Conservation (phyloP, 2,113 vertebrate species). For the Psittacara wagleri region DNA sequence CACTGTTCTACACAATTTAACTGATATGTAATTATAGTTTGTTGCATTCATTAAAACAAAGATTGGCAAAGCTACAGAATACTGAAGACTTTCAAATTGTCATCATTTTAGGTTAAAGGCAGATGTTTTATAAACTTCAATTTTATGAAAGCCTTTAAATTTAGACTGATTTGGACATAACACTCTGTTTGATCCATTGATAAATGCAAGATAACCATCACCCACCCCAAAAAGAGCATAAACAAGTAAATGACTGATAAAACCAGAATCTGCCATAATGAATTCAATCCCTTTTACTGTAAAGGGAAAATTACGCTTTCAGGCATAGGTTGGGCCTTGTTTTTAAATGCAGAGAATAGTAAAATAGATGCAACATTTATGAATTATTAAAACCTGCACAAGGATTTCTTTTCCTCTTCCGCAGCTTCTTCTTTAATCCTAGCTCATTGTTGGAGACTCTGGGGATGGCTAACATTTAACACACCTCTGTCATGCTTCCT, state of each 20-base stretch:
- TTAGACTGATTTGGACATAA: background rate
- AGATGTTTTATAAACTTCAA: background rate
- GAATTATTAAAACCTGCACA: conserved; percentile 73
- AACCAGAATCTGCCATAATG: conserved; percentile 19
- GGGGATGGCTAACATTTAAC: conserved; percentile 69
- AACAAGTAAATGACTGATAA: background rate
- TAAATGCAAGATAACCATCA: background rate
- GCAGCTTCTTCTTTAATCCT: conserved; percentile 53
- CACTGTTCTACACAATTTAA: background rate
- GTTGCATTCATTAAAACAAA: background rate
- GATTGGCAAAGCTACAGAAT: background rate
- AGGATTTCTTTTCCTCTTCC: conserved; percentile 46
- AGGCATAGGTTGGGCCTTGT: conserved; percentile 60
- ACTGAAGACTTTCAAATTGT: background rate
- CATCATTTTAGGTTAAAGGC: background rate
- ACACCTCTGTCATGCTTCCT: conserved; percentile 43
- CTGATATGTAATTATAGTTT: background rate
- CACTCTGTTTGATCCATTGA: background rate
- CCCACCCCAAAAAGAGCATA: background rate
- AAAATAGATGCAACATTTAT: conserved; percentile 62
- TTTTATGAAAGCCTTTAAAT: background rate
- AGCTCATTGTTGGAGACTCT: conserved; percentile 39
- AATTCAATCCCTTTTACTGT: conserved; percentile 17
- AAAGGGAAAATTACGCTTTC: conserved; percentile 41
- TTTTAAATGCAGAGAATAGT: conserved; percentile 66